phyloP scores from a whole-genome alignment of 1,140 invertebrate genomes.

The Apolygus lucorum region DNA sequence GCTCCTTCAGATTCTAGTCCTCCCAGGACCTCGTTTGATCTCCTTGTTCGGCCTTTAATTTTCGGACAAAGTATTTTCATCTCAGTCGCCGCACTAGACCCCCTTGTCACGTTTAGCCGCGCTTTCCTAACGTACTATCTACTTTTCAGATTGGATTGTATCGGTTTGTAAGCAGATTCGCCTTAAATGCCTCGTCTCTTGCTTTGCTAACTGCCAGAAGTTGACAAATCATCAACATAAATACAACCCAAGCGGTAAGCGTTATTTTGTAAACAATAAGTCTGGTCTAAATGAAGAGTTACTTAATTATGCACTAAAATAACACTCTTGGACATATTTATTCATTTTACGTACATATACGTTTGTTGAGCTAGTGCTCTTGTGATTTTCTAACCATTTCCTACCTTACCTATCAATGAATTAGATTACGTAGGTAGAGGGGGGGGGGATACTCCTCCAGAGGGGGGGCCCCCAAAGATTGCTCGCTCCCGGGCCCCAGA shows the following conservation, averaged over 20 bases:
- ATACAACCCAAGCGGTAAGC: not conserved
- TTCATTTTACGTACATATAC: no score
- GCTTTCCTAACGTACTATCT: no score
- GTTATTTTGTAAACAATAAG: not conserved
- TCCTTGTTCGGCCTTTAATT: no score
- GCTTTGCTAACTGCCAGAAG: constrained; percentile 14
- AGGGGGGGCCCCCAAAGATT: no score
- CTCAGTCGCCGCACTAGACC: no score
- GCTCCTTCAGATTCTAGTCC: no score
- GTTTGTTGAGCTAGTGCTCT: not conserved
- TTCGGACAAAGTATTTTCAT: no score
- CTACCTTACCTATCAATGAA: not conserved
- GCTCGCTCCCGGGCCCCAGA: no score
- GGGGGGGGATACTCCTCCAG: no score
- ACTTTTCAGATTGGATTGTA: constrained; percentile 5
- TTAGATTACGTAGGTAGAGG: not conserved
- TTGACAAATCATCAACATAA: constrained; percentile 13
- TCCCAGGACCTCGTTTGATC: no score
- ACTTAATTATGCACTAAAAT: not conserved
- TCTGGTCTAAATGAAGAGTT: not conserved
- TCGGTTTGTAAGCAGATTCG: constrained; percentile 14
- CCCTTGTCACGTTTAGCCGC: no score
- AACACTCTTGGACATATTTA: no score
- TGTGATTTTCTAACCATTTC: not conserved
- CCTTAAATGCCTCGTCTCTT: constrained; percentile 19